phyloP scores from a whole-genome alignment of 2,797 vertebrate genomes.

The Acomys russatus region DNA sequence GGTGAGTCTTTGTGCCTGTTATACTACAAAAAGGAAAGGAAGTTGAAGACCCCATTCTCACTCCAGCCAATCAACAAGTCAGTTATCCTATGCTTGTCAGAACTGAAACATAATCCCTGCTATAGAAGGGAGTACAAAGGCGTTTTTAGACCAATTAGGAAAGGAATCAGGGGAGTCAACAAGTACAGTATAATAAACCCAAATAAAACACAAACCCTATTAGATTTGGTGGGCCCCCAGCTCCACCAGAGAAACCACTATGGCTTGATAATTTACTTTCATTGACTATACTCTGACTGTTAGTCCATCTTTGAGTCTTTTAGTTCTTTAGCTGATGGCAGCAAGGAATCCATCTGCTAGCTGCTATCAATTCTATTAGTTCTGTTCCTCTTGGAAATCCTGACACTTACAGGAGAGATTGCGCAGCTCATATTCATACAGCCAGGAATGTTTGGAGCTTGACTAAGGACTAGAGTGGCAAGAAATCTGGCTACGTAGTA shows the following conservation, averaged over 20 bases:
- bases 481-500: fast-evolving
- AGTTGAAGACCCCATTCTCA: background rate
- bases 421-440: background rate
- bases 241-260: background rate
- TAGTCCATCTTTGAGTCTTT: background rate
- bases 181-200: too few species aligned
- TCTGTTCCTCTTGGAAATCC: background rate
- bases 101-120: too few species aligned
- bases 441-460: background rate
- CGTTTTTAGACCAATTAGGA: background rate
- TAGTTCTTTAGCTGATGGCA: background rate
- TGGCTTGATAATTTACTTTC: background rate
- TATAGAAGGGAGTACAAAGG: background rate
- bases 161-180: too few species aligned
- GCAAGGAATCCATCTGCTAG: background rate
- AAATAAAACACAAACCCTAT: background rate
- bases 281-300: background rate
- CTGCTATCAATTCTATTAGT: background rate
- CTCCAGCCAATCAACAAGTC: background rate
- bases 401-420: background rate
- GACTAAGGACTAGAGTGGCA: fast-evolving
- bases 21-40: background rate
- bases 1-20: too few species aligned
- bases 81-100: too few species aligned
- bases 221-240: background rate